Evolutionary conservation across 2,113 vertebrate genomes (phyloP).

Genomic region (Xenotilapia caudafasciata): DNA sequence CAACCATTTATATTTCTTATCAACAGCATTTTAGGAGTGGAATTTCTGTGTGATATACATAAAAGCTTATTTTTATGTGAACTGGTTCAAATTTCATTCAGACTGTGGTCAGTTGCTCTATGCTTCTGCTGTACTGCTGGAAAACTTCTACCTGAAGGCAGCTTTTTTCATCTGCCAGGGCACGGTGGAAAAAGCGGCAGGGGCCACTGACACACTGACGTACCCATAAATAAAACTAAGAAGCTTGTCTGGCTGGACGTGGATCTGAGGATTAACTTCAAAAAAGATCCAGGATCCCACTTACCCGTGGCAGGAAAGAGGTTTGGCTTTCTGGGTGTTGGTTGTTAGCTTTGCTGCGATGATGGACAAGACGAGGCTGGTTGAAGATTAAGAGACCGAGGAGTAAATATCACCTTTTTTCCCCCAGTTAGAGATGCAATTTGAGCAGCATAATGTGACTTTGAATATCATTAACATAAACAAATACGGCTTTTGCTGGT

Average conservation of each 20-base stretch:
- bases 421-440: not conserved
- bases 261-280: conserved; percentile 35
- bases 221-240: conserved; percentile 55
- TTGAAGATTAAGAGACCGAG: not conserved
- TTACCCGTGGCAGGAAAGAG: not conserved
- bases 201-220: conserved; percentile 26
- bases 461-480: not conserved
- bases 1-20: not conserved
- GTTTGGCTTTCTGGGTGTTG: not conserved
- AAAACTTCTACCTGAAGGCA: not conserved
- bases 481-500: not conserved
- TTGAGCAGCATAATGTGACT: not conserved
- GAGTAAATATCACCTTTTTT: not conserved
- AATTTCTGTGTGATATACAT: not conserved
- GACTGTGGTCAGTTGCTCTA: accelerated
- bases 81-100: not conserved
- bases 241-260: conserved; percentile 50
- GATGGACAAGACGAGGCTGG: not conserved
- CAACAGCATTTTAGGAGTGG: not conserved
- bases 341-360: not conserved
- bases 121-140: not conserved
- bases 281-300: not conserved
- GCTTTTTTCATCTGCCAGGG: not conserved
- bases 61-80: not conserved
- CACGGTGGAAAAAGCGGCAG: not conserved